Evolutionary conservation across 1,140 invertebrate genomes (phyloP).

Genomic region (Zaprionus camerounensis): DNA sequence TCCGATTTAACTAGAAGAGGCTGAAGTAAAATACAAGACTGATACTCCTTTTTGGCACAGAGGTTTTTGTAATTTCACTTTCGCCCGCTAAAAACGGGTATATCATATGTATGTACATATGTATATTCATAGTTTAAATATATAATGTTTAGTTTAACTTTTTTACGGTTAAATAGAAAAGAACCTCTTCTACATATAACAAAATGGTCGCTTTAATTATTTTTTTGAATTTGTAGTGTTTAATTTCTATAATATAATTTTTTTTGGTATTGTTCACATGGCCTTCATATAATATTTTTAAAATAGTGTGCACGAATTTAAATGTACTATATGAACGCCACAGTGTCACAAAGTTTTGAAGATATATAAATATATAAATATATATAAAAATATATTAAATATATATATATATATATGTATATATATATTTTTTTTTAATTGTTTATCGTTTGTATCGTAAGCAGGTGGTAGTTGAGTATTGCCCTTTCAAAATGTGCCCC

Average conservation of each 20-base stretch:
- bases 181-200: no score
- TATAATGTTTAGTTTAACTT: neutral
- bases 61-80: no score
- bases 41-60: no score
- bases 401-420: no score
- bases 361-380: neutral
- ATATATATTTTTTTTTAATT: neutral
- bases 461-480: slow-evolving; percentile 27
- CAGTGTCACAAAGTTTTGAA: neutral
- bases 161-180: neutral
- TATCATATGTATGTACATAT: no score
- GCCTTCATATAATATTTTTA: slow-evolving; percentile 22
- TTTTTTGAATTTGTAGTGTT: neutral
- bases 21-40: no score
- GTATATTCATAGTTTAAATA: no score
- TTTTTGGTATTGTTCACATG: neutral
- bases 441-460: slow-evolving; percentile 58
- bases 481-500: slow-evolving; percentile 28
- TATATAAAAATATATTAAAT: no score
- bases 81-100: no score
- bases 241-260: neutral
- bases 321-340: slow-evolving; percentile 9
- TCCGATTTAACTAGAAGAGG: no score
- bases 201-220: neutral
- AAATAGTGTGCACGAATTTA: slow-evolving; percentile 7